Evolutionary conservation across 2,113 vertebrate species (phyloP).

Genomic region (Mesocricetus auratus): DNA sequence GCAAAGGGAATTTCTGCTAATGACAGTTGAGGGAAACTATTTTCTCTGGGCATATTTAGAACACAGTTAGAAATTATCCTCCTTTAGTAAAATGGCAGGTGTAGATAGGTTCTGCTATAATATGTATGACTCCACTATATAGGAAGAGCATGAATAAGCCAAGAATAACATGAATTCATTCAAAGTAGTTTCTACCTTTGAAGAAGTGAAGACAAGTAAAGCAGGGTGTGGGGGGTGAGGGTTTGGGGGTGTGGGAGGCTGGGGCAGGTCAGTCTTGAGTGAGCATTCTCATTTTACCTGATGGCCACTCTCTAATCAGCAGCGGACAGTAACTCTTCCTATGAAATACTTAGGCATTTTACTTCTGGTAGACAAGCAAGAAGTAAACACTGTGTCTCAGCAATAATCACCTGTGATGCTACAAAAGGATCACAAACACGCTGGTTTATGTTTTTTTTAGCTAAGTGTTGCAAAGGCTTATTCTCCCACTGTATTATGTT

Average conservation of each 20-base stretch:
- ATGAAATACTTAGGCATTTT: not conserved
- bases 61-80: not conserved
- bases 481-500: not conserved
- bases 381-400: not conserved
- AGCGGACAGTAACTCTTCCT: not conserved
- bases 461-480: not conserved
- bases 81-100: not conserved
- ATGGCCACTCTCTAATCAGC: not conserved
- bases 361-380: not conserved
- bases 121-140: not conserved
- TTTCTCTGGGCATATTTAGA: not conserved
- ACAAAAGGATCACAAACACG: not conserved
- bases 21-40: rapidly evolving
- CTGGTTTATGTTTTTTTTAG: not conserved
- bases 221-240: no score
- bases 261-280: no score
- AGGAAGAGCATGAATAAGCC: not conserved
- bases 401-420: not conserved
- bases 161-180: not conserved
- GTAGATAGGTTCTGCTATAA: not conserved
- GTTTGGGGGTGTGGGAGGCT: no score
- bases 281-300: not conserved
- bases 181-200: not conserved
- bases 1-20: not conserved
- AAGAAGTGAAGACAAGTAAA: not conserved